Conservation (phyloP, 2,113 vertebrate species). For the Gnathonemus echidnorhynchus region DNA sequence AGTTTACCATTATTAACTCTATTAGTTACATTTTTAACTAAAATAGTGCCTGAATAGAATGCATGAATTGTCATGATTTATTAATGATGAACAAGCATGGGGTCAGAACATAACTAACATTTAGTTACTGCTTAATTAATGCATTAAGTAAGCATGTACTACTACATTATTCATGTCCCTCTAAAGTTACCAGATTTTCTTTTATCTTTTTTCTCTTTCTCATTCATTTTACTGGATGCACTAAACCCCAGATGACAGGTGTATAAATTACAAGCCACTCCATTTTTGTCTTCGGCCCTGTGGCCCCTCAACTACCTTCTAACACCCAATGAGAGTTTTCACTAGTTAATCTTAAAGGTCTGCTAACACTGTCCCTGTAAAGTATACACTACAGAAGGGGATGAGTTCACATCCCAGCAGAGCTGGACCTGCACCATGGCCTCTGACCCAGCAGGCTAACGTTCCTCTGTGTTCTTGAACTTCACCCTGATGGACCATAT, state of each 20-base stretch:
- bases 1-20: too few species aligned
- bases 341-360: background rate
- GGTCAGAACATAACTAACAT: too few species aligned
- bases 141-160: too few species aligned
- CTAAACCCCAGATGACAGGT: background rate
- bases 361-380: background rate
- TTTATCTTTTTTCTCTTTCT: background rate
- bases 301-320: background rate
- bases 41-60: too few species aligned
- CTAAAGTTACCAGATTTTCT: background rate
- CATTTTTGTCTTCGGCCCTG: background rate
- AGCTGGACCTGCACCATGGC: background rate
- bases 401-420: background rate
- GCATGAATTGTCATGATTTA: too few species aligned
- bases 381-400: background rate
- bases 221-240: background rate
- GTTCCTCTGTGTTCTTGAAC: background rate
- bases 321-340: background rate
- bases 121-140: too few species aligned
- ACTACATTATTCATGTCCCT: too few species aligned
- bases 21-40: too few species aligned
- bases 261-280: background rate
- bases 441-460: background rate
- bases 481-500: background rate
- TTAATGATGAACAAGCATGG: too few species aligned